phyloP scores from a whole-genome alignment of 2,797 vertebrate species.

The Sebastes itinus region DNA sequence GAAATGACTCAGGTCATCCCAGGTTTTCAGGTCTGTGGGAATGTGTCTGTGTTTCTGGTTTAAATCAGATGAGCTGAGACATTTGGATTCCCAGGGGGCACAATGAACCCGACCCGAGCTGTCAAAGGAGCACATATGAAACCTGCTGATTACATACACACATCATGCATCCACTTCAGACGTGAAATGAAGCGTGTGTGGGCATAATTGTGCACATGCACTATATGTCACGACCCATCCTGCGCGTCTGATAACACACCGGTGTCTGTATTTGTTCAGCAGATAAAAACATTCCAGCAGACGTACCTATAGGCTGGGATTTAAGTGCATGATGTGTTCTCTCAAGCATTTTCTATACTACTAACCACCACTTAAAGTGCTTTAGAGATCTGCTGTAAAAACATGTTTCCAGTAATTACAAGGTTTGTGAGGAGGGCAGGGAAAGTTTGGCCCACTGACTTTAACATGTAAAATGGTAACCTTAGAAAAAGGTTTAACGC shows the following conservation, averaged over 20 bases:
- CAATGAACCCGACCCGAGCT: conserved; percentile 1
- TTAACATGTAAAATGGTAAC: conserved; percentile 36
- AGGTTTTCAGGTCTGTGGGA: conserved; percentile 3
- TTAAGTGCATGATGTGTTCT: conserved; percentile 34
- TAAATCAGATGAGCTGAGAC: conserved; percentile 15
- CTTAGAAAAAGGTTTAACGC: conserved; percentile 53
- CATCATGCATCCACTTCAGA: conserved; percentile 11
- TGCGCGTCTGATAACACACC: conserved; percentile 30
- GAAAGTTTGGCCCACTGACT: conserved; percentile 62
- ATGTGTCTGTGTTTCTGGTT: background rate
- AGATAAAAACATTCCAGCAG: conserved; percentile 45
- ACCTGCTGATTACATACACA: conserved; percentile 9
- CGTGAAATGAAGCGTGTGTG: conserved; percentile 24
- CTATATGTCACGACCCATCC: conserved; percentile 13
- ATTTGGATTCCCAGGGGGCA: conserved; percentile 9
- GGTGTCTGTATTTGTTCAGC: conserved; percentile 44
- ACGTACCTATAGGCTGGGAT: conserved; percentile 54
- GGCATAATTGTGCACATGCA: conserved; percentile 10
- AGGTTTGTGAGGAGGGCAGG: conserved; percentile 45
- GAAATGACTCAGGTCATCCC: background rate
- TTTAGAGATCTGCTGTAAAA: conserved; percentile 69
- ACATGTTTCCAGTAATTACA: conserved; percentile 73
- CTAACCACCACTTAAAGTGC: conserved; percentile 66
- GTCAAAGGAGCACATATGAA: background rate
- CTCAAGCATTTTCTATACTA: conserved; percentile 21